These are phyloP conservation scores for Balanococcus diminutus DNA, from an alignment of 2,888 invertebrate genomes.

Conservation along the genomic window DNA sequence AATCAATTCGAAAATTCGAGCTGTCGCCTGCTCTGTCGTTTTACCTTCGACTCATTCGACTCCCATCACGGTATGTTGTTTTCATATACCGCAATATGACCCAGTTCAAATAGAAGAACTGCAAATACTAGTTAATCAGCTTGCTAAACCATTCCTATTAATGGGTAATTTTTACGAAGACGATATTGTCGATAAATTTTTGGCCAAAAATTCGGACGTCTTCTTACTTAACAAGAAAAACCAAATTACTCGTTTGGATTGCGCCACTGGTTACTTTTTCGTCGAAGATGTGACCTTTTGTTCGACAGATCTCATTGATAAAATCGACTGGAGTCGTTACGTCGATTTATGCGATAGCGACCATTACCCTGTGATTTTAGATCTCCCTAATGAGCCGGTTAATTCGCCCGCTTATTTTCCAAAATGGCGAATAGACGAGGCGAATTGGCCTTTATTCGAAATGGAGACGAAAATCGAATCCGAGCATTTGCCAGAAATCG, in stretches of 20 bases:
- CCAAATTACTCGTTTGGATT: background rate
- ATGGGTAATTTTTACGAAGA: background rate
- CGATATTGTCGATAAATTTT: background rate
- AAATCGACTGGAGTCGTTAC: background rate
- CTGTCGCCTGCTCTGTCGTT: background rate
- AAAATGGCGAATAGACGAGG: background rate
- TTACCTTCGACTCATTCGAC: background rate
- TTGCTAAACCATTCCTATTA: background rate
- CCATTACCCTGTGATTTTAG: background rate
- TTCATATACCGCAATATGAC: no score
- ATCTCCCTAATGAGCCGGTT: background rate
- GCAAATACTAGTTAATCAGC: background rate
- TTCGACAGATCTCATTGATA: background rate
- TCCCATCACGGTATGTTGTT: background rate
- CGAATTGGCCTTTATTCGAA: background rate
- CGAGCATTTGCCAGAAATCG: background rate
- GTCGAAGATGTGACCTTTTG: background rate
- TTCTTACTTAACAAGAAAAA: background rate
- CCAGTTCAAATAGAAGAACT: no score
- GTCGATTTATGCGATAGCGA: background rate
- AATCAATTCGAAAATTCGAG: background rate
- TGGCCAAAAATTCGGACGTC: background rate
- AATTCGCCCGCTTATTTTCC: background rate
- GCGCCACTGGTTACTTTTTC: background rate
- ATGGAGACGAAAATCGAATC: background rate